Evolutionary conservation across 2,888 invertebrate species (phyloP).

Genomic region (Athrips mouffetella): DNA sequence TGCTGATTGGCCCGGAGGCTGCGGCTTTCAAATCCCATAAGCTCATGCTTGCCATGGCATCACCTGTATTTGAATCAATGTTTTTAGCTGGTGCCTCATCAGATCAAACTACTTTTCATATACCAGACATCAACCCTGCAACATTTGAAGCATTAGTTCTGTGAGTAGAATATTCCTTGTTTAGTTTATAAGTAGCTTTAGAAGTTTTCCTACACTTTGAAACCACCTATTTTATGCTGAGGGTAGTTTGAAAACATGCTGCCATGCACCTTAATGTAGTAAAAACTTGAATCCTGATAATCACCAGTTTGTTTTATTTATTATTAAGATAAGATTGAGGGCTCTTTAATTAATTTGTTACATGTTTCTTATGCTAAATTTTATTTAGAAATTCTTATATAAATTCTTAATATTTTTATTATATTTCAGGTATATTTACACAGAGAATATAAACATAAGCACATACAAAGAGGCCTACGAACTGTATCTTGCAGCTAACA

Average conservation of each 20-base stretch:
- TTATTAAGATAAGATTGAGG: too few relatives aligned
- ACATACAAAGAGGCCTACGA: background rate
- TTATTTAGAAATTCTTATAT: too few relatives aligned
- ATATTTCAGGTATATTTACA: conserved; percentile 7
- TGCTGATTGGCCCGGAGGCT: background rate
- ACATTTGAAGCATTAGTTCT: background rate
- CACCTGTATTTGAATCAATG: conserved; percentile 6
- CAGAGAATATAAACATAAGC: conserved; percentile 6
- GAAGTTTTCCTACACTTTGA: background rate
- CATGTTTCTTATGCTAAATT: too few relatives aligned
- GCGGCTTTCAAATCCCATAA: background rate
- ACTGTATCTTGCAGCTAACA: background rate
- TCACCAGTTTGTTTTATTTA: too few relatives aligned
- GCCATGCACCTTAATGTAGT: too few relatives aligned
- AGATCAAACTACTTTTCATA: background rate
- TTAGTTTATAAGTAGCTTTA: background rate
- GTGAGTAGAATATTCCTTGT: background rate
- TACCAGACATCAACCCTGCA: background rate
- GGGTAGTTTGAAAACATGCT: too few relatives aligned
- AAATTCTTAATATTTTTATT: background rate
- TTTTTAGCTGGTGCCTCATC: background rate
- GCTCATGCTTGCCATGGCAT: conserved; percentile 13
- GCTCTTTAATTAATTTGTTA: too few relatives aligned
- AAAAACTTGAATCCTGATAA: too few relatives aligned
- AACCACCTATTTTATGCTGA: background rate